Evolutionary conservation across 1,140 invertebrate species (phyloP).

Genomic region (Cheumatopsyche charites): DNA sequence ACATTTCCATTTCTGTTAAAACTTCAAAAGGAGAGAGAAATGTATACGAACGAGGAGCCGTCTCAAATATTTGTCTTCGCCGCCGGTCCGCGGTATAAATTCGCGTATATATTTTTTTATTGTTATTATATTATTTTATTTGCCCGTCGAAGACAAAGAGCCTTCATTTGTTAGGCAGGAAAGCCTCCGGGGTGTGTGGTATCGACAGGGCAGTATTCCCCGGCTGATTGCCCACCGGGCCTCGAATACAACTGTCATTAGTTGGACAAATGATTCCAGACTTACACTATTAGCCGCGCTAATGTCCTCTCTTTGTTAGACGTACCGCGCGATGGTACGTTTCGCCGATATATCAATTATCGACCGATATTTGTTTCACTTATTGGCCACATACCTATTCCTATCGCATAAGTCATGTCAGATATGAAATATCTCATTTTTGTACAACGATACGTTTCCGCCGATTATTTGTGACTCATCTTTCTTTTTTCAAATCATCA

Average conservation of each 20-base stretch:
- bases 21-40: slow-evolving; percentile 19
- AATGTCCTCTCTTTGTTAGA: slow-evolving; percentile 25
- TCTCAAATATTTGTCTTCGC: slow-evolving; percentile 15
- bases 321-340: background rate
- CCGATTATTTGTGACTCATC: background rate
- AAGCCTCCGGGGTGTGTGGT: slow-evolving; percentile 32
- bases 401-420: background rate
- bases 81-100: background rate
- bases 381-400: slow-evolving; percentile 16
- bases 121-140: slow-evolving; percentile 9
- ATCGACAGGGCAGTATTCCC: slow-evolving; percentile 42
- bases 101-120: background rate
- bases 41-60: slow-evolving; percentile 7
- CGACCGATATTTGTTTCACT: slow-evolving; percentile 23
- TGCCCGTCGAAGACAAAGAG: slow-evolving; percentile 35
- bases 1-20: slow-evolving; percentile 29
- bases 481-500: too few species aligned
- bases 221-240: slow-evolving; percentile 42
- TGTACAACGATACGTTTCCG: too few species aligned
- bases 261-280: slow-evolving; percentile 38
- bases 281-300: slow-evolving; percentile 27
- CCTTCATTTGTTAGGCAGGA: slow-evolving; percentile 33
- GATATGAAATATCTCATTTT: too few species aligned
- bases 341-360: slow-evolving; percentile 17
- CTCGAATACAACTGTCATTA: slow-evolving; percentile 41